These are phyloP conservation scores for Furcula furcula DNA, from an alignment of 2,888 invertebrate species.

Conservation along the genomic window DNA sequence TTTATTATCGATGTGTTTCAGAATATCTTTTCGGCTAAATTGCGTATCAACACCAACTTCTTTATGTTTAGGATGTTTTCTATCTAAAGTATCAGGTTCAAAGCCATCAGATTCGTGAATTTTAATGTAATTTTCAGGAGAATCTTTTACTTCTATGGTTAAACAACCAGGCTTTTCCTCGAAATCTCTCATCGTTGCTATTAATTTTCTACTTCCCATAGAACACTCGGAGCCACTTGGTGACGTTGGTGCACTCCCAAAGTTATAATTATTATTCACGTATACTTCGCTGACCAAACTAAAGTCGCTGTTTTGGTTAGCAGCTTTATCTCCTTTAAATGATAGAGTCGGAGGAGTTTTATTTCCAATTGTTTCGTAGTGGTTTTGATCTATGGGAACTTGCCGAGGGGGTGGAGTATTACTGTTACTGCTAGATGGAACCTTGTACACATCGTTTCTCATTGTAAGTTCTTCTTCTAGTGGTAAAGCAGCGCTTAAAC, in stretches of 20 bases:
- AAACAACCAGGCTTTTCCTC: constrained; percentile 88
- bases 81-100: constrained; percentile 92
- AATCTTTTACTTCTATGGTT: constrained; percentile 92
- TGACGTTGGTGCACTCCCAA: constrained; percentile 81
- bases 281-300: constrained; percentile 90
- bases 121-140: constrained; percentile 88
- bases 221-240: constrained; percentile 82
- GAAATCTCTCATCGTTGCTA: constrained; percentile 66
- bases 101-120: constrained; percentile 91
- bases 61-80: constrained; percentile 84
- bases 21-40: constrained; percentile 59
- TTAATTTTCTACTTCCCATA: constrained; percentile 80
- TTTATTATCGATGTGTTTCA: constrained; percentile 49
- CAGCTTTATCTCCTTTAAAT: constrained; percentile 26
- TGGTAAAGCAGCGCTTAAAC: constrained; percentile 87
- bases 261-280: constrained; percentile 88
- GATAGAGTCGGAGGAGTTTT: constrained; percentile 38
- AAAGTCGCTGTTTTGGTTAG: constrained; percentile 79
- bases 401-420: constrained; percentile 69
- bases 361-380: constrained; percentile 68
- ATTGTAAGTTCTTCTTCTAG: constrained; percentile 91
- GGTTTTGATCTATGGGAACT: constrained; percentile 52
- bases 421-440: constrained; percentile 80
- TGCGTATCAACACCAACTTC: constrained; percentile 46
- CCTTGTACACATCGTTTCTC: constrained; percentile 87